Evolutionary conservation across 1,140 invertebrate species (phyloP), one percentile per base, ranked within the genome.

Genomic region (Leptopilina boulardi): DNA sequence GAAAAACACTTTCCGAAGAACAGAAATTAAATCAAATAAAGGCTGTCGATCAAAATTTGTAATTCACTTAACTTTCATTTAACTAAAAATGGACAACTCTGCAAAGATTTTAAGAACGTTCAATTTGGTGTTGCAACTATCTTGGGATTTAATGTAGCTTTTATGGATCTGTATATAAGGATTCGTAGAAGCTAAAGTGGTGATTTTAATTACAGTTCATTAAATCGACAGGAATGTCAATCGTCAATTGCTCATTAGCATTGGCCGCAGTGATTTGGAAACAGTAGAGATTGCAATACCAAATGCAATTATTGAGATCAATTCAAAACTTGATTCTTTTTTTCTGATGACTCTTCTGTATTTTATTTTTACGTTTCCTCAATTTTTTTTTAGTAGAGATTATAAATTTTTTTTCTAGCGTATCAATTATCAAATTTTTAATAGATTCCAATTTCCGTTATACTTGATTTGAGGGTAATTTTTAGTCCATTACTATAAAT

Each of bases 381-480:
- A 44, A 1, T 44, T 44, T 44, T 44, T 3, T 44, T 44, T 44
- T 44, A 10, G 15, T 42, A 42, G 1, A 11, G 3, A n/a, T 15
- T 15, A 44, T 2, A 44, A 44, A 13, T 44, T 18, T n/a, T 51
- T 18, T 13, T 18, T 59, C 56, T 47, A 15, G n/a, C 23, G 1
- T 6, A 0, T 30, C 15, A 34, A 30, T 13, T 21, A 66, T 23
- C 11, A 30, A 66, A 30, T n/a, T n/a, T n/a, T 34, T 23, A 6
- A 30, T 26, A n/a, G 23, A 30, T 66, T 15, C 1, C 10, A 15
- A 66, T 66, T 66, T 66, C 59, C 59, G 41, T 18, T 77, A 72
- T 34, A 77, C 75, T 56, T 74, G 41, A 81, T 84, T 83, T n/a
- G n/a, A n/a, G 75, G 82, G 21, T 71, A 79, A 85, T 38, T 85